phyloP scores from a whole-genome alignment of 37 sponge, comb jelly and placozoan species.

The Mnemiopsis leidyi region DNA sequence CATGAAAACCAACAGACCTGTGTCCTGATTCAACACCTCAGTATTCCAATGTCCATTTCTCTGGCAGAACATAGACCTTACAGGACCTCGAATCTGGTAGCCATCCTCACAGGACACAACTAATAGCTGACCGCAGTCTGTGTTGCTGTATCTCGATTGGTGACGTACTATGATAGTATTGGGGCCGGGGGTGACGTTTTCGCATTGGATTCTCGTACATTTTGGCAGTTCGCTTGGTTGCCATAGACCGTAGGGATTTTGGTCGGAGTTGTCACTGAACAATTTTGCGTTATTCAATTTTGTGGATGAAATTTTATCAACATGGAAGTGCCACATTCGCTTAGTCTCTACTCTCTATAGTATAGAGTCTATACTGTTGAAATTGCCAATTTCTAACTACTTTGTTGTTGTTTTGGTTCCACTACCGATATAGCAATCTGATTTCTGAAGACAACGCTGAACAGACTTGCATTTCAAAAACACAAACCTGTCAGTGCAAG shows the following conservation, averaged over 20 bases:
- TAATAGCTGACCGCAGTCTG: not conserved
- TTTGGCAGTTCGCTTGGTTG: not conserved
- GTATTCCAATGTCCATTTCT: not conserved
- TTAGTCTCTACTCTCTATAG: too few species aligned
- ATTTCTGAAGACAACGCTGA: not conserved
- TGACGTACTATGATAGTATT: not conserved
- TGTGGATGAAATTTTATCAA: too few species aligned
- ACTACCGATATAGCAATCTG: too few species aligned
- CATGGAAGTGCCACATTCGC: too few species aligned
- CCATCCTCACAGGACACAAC: not conserved
- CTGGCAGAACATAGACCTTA: constrained; percentile 2
- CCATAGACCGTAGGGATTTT: not conserved
- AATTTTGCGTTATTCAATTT: too few species aligned
- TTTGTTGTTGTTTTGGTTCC: too few species aligned
- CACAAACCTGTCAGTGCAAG: constrained; percentile 3
- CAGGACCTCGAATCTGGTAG: not conserved
- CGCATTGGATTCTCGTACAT: constrained; percentile 2
- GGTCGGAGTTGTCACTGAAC: not conserved
- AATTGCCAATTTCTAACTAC: too few species aligned
- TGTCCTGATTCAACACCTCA: too few species aligned
- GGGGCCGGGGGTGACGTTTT: not conserved
- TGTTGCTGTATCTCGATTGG: not conserved
- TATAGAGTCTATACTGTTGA: too few species aligned
- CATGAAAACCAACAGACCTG: too few species aligned
- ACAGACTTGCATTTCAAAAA: not conserved